Conservation (phyloP, 2,888 invertebrate genomes). For the Ypsolopha sequella region DNA sequence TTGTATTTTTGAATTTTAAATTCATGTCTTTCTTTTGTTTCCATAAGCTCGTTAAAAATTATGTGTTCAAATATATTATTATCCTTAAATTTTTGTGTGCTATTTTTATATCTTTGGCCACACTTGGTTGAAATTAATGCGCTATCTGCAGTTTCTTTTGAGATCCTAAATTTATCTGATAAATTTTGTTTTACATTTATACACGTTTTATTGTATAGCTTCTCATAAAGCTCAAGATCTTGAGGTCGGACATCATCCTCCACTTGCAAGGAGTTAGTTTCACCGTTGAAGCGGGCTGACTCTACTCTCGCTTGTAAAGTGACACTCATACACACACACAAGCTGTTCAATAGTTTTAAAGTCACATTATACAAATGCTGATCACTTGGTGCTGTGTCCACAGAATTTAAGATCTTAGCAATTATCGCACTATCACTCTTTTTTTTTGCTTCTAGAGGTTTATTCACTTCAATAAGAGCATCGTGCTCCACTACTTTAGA, state of each 20-base stretch:
- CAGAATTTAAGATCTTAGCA: conserved; percentile 34
- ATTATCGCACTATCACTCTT: conserved; percentile 30
- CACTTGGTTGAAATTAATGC: conserved; percentile 12
- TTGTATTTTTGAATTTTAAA: conserved; percentile 36
- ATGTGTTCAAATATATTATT: conserved; percentile 5
- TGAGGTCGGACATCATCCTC: conserved; percentile 15
- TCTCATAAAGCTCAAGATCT: conserved; percentile 32
- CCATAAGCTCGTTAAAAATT: conserved; percentile 34
- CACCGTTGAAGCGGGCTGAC: conserved; percentile 12
- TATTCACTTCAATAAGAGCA: conserved; percentile 17
- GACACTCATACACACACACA: conserved; percentile 47
- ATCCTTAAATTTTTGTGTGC: conserved; percentile 5
- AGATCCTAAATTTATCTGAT: conserved; percentile 14
- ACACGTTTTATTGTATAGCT: conserved; percentile 46
- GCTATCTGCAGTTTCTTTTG: conserved; percentile 11
- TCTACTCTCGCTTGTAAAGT: conserved; percentile 28
- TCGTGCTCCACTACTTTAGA: conserved; percentile 15
- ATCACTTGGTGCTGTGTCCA: conserved; percentile 38
- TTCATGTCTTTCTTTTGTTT: conserved; percentile 28
- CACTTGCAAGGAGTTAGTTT: conserved; percentile 16
- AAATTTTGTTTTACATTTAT: conserved; percentile 28
- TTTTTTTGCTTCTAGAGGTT: conserved; percentile 8
- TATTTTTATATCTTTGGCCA: conserved; percentile 13
- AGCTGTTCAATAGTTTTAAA: conserved; percentile 38
- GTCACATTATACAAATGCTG: conserved; percentile 40